Evolutionary conservation across 2,888 invertebrate genomes (phyloP), one percentile per base, ranked within the genome.

Genomic region (Sinohyriopsis cumingii): DNA sequence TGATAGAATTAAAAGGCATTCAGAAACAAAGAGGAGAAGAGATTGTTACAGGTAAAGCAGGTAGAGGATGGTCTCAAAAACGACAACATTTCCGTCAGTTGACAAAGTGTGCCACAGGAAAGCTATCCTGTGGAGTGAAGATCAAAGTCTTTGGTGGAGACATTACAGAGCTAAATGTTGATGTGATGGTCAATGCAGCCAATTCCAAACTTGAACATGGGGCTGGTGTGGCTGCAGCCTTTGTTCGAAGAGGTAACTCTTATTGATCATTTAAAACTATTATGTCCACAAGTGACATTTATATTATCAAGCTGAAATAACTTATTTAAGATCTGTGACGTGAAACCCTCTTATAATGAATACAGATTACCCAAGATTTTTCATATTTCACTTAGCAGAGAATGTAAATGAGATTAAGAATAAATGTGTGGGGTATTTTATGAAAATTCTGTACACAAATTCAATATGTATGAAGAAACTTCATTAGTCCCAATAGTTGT

Each of bases 101-200:
- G 18, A 71, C 69, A n/a, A 59, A 63, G 5, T 73, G 71, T 63
- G 76, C 72, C 20, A 72, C 72, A 64, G 62, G 45, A 4, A 60
- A 20, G 24, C 25, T 70, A 6, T 28, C 57, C 20, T 56, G 55
- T 28, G 67, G 61, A 12, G 54, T 69, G 3, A 60, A 69, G 71
- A 63, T 79, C 54, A 63, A 54, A 22, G 80, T 80, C 1, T 59
- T 71, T 56, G 71, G 73, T 22, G 77, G 77, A 1, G 78, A 80
- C 60, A 77, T 80, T 9, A 77, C 75, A 5, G 53, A 25, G 45
- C 64, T 78, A 5, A 60, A 70, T 19, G 77, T 76, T 15, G 80
- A 80, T 71, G 77, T 77, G 0, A 61, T 80, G 53, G 78, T 80
- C 0, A 80, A 80, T 76, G 77, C 78, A 60, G 74, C 78, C 7